Base-by-base conservation (phyloP, 2,113 vertebrate genomes). In the Salminus brasiliensis region DNA sequence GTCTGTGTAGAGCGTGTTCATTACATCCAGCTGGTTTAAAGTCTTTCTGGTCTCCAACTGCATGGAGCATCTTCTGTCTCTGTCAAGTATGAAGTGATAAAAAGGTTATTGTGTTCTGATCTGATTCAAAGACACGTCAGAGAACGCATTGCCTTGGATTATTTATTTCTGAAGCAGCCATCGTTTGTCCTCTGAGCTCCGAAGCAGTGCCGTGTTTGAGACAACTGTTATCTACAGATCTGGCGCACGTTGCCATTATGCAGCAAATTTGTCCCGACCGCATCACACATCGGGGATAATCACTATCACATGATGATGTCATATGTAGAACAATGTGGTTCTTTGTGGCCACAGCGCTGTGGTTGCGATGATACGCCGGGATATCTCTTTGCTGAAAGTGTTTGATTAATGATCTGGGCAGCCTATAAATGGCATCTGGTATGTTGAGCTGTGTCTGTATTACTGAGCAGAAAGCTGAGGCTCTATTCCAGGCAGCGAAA, bases 401-500 rank as follows among this genome's bases (percentile, higher is more conserved):
- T 87, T 87, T 92, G 92, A 94, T 93, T 91, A 90, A 91, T 87
- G 88, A 88, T 72, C 87, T 74, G 66, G 47, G 84, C 76, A 81
- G 88, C 76, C 87, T 80, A 76, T 75, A 75, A 78, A 86, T 74
- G 88, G 81, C 89, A 88, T 89, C 90, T 89, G 89, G 85, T 83
- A 81, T 84, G 82, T 84, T 85, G 85, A 86, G 85, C 81, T 87
- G 68, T 67, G 30, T 66, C 87, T 89, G 84, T 87, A 89, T 88
- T 79, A 76, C 76, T 80, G 75, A 82, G 86, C 79, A 85, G 70
- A 76, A 72, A 72, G 74, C 47, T 39, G 43, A 36, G 12, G 60
- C 43, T 36, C 60, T 76, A 47, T 70, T 70, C 53, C n/a, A 41
- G 29, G 59, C 80, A 62, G 73, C 21, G 53, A 81, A 78, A 69